A percentile compares a stretch with the other conserved stretches of the same genome.
Evolutionary conservation across 2,797 vertebrate genomes (phyloP).

Genomic region (Acestrorhynchus altus): DNA sequence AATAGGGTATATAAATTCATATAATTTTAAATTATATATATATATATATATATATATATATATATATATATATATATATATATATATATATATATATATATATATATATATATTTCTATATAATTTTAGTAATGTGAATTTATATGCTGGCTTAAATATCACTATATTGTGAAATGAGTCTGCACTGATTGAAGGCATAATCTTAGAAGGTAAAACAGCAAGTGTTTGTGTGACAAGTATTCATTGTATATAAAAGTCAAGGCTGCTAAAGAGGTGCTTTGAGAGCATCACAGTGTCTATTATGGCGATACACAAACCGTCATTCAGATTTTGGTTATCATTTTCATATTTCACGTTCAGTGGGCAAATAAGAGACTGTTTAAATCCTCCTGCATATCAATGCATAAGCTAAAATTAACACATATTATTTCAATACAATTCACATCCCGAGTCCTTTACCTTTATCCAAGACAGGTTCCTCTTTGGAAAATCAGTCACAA

Average conservation of each 20-base stretch:
- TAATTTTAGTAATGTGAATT: too few relatives aligned
- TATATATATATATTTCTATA: too few relatives aligned
- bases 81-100: too few relatives aligned
- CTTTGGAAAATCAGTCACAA: constrained; percentile 10
- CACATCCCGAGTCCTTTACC: background rate
- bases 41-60: too few relatives aligned
- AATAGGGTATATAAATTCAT: too few relatives aligned
- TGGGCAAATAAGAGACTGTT: background rate
- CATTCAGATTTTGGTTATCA: background rate
- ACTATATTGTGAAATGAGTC: too few relatives aligned
- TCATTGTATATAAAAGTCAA: background rate
- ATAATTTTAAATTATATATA: too few relatives aligned
- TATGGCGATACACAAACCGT: background rate
- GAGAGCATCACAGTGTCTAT: background rate
- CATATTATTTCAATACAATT: background rate
- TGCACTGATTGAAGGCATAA: background rate
- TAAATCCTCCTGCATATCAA: background rate
- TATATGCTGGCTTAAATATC: too few relatives aligned
- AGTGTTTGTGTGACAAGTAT: background rate
- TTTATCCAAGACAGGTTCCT: background rate
- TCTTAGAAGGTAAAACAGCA: background rate
- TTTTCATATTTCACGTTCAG: too few relatives aligned
- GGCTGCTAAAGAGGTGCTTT: background rate
- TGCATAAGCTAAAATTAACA: background rate
- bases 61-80: too few relatives aligned